phyloP scores from a whole-genome alignment of 2,797 vertebrate genomes.

The Vipera latastei region DNA sequence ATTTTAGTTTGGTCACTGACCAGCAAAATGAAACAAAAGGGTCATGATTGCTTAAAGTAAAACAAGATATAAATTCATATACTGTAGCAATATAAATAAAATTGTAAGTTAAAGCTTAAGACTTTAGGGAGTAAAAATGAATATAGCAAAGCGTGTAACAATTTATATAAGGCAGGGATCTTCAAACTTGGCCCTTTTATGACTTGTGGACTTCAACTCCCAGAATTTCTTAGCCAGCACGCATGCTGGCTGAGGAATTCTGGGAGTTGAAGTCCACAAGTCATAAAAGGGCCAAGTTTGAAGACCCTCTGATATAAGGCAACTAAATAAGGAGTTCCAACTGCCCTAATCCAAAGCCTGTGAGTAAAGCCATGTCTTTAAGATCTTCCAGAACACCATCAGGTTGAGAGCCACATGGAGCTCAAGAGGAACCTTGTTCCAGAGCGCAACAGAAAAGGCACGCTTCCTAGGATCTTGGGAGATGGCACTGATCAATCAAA shows the following conservation, averaged over 20 bases:
- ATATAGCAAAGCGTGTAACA: not conserved
- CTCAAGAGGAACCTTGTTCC: not conserved
- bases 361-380: not conserved
- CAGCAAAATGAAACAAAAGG: not conserved
- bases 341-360: not conserved
- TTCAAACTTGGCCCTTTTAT: too few relatives aligned
- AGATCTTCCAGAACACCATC: not conserved
- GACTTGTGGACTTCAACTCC: too few relatives aligned
- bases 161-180: not conserved
- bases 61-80: not conserved
- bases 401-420: not conserved
- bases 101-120: not conserved
- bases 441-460: not conserved
- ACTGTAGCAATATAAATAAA: not conserved
- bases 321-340: not conserved
- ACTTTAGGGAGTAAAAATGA: not conserved
- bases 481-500: not conserved
- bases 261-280: too few relatives aligned
- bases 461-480: not conserved
- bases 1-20: not conserved
- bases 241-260: too few relatives aligned
- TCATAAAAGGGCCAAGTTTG: too few relatives aligned
- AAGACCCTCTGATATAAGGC: not conserved
- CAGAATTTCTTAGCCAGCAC: too few relatives aligned
- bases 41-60: not conserved